Percentiles rank a stretch among this genome's conserved stretches.
These are phyloP conservation scores for Anarrhichthys ocellatus DNA, from an alignment of 2,113 vertebrate species.

Conservation along the genomic window DNA sequence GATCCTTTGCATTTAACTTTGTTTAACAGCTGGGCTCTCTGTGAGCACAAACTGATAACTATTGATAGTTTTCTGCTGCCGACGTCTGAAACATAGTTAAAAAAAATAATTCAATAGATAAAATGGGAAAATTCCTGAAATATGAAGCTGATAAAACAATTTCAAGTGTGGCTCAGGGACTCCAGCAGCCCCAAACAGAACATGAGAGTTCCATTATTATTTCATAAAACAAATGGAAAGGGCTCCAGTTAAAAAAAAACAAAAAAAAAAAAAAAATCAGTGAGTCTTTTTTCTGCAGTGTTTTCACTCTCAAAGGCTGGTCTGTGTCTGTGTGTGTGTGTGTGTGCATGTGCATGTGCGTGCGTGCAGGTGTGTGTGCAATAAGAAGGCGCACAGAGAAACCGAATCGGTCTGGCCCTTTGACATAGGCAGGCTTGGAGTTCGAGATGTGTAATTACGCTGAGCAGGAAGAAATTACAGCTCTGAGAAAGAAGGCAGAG, in stretches of 20 bases:
- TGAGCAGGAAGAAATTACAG: conserved; percentile 86
- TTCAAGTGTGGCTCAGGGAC: background rate
- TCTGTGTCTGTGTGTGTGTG: background rate
- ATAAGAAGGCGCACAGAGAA: conserved; percentile 8
- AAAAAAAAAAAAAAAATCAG: no score
- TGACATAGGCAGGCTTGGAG: conserved; percentile 59
- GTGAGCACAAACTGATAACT: background rate
- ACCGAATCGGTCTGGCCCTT: conserved; percentile 70
- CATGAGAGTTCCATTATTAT: no score
- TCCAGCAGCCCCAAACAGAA: no score
- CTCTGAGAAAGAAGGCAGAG: conserved; percentile 75
- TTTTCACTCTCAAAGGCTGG: conserved; percentile 3
- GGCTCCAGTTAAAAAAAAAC: no score
- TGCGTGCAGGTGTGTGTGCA: background rate
- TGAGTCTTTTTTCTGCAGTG: conserved; percentile 11
- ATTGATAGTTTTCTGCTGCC: background rate
- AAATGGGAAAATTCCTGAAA: background rate
- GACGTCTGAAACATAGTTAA: background rate
- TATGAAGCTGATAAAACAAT: background rate
- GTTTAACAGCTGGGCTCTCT: background rate
- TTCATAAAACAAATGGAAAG: background rate
- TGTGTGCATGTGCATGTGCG: background rate
- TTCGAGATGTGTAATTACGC: conserved; percentile 83
- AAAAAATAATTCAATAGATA: background rate
- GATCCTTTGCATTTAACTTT: background rate